Evolutionary conservation across 2,888 invertebrate species (phyloP), one percentile per base, ranked within the genome.

Genomic region (Helicoverpa assulta): DNA sequence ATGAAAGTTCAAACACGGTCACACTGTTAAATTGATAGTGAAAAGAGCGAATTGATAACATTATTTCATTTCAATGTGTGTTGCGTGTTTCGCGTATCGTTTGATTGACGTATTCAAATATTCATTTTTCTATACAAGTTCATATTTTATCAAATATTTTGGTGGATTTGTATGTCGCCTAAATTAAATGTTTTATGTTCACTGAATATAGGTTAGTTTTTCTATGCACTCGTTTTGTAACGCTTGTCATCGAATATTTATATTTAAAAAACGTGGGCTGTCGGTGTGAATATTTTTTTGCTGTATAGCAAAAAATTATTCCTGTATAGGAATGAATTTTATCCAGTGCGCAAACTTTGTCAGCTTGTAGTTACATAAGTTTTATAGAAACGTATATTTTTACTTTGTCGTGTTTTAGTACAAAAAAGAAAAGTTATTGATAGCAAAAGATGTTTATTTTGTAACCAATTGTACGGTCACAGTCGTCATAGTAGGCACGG

Each of bases 21-120:
- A 40, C 76, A 56, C 43, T 64, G 37, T 0, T 40, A 79, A 83
- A 85, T 84, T 86, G 80, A 73, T 54, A 75, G 62, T 76, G 81
- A 82, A 83, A 81, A 80, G 78, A 79, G 60, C 75, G 69, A 67
- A 83, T 84, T 78, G 77, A 83, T 80, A 68, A 40, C 60, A 47
- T 47, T 72, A 84, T 75, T 80, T 78, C 67, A 52, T 66, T 64
- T 58, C 62, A 67, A 76, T 40, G 54, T 51, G 70, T 71, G 77
- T 26, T 26, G 26, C 26, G 26, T 26, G 26, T 26, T 26, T 26
- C 78, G 78, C 67, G 75, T 77, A 68, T 67, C 72, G 65, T 78
- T 78, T 82, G 84, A 85, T 86, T 86, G 84, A 80, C 80, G 80
- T 67, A 82, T 86, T 78, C 81, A 81, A 70, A 57, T 65, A 68